Evolutionary conservation across 2,113 vertebrate genomes (phyloP).

Genomic region (Hirundichthys speculiger): DNA sequence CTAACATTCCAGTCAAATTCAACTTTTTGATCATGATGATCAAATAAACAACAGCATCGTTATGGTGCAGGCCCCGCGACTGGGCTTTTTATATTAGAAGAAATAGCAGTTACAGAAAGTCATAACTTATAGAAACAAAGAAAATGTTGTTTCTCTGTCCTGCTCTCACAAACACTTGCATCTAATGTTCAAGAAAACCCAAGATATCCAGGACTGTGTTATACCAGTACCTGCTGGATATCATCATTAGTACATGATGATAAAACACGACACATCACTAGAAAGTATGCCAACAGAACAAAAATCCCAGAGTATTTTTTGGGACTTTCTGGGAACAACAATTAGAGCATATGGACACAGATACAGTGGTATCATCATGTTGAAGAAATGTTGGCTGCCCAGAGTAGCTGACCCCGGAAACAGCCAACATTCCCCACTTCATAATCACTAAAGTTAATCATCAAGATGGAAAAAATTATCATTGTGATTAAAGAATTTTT

Average conservation of each 20-base stretch:
- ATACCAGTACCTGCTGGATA: too few relatives aligned
- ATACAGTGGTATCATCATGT: constrained; percentile 4
- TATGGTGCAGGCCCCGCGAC: not conserved
- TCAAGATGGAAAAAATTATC: constrained; percentile 27
- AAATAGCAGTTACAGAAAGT: too few relatives aligned
- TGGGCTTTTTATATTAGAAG: too few relatives aligned
- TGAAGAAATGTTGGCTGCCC: constrained; percentile 25
- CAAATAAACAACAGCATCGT: not conserved
- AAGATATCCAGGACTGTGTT: too few relatives aligned
- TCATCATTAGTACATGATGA: too few relatives aligned
- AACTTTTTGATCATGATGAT: not conserved
- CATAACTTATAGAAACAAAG: too few relatives aligned
- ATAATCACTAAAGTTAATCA: constrained; percentile 47
- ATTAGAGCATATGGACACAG: constrained; percentile 15
- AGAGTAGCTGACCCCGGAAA: constrained; percentile 23
- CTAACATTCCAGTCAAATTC: not conserved
- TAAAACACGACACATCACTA: not conserved
- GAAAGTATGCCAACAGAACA: not conserved
- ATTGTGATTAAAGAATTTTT: too few relatives aligned
- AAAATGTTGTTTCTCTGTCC: too few relatives aligned
- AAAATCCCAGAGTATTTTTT: not conserved
- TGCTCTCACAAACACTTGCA: too few relatives aligned
- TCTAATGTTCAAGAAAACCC: too few relatives aligned
- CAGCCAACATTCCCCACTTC: constrained; percentile 35
- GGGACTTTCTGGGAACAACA: constrained; percentile 11